Base-by-base conservation (phyloP, 2,797 vertebrate species). In the Aplochiton taeniatus region DNA sequence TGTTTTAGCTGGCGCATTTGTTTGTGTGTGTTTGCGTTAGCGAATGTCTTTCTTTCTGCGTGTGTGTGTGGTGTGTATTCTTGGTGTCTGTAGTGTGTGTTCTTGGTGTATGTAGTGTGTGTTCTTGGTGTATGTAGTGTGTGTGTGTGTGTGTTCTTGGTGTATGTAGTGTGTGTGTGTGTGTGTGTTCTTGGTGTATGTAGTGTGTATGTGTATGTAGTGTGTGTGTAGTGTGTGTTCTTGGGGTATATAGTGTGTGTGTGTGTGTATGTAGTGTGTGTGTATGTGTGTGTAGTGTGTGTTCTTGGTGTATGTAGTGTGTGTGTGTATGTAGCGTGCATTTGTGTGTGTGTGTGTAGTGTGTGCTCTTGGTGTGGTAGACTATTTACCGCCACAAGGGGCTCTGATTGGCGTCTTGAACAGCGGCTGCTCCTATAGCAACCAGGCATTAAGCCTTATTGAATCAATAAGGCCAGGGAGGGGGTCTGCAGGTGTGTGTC, bases 111-210 rank as follows among this genome's bases (percentile, higher is more conserved):
- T n/a, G n/a, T 11, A 17, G 18, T 31, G 17, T 46, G 45, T 46
- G 11, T 46, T 7, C 11, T 7, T 14, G 13, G 12, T 1, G 8
- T 5, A 8, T 8, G 8, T 8, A 1, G 18, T 51, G 50, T 51
- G 14, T 51, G 50, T 51, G 14, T 51, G 50, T 51, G 14, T 51
- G 50, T 51, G 14, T 51, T n/a, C n/a, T n/a, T n/a, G n/a, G 50
- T 51, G 14, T 41, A 11, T 57, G 20, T 57, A 41, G n/a, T 57
- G 50, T 18, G 61, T 63, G 50, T 45, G 61, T 52, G 41, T 52
- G 49, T 17, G 43, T 13, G 43, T 19, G 12, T 9, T n/a, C n/a
- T n/a, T n/a, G n/a, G 51, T 53, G 65, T 54, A 18, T 55, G 19
- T 42, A 16, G 6, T n/a, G 17, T n/a, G 42, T 13, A 12, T 54